Evolutionary conservation across 2,888 invertebrate genomes (phyloP).

Genomic region (Oscheius sp.): DNA sequence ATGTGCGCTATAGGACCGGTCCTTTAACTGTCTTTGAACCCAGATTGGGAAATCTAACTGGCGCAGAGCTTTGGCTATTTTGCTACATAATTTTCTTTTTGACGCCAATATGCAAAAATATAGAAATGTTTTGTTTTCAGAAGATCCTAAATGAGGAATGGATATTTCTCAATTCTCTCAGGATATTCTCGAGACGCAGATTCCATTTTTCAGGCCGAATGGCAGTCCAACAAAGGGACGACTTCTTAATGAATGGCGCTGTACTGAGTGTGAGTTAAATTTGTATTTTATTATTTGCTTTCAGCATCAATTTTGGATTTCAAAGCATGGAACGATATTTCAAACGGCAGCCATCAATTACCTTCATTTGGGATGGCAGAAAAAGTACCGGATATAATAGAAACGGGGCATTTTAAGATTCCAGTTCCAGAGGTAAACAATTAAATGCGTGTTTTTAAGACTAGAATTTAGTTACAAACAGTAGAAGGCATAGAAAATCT

Average conservation of each 20-base stretch:
- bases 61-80: too few relatives aligned
- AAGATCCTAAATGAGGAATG: neutral
- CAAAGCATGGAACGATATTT: slow-evolving; percentile 5
- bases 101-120: too few relatives aligned
- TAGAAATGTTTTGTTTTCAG: too few relatives aligned
- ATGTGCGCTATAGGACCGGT: too few relatives aligned
- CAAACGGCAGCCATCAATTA: slow-evolving; percentile 1
- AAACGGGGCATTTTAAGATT: neutral
- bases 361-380: neutral
- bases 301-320: neutral
- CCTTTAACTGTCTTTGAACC: too few relatives aligned
- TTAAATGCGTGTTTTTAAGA: neutral
- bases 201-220: neutral
- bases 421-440: neutral
- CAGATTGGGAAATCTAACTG: too few relatives aligned
- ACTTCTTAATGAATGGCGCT: neutral
- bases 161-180: neutral
- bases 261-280: neutral
- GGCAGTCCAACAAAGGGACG: neutral
- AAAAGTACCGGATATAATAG: slow-evolving; percentile 2
- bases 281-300: neutral
- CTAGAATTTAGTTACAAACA: neutral
- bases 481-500: slow-evolving; percentile 2
- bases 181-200: neutral
- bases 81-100: too few relatives aligned